These are phyloP conservation scores for Archocentrus centrarchus DNA, from an alignment of 2,113 vertebrate species.

Conservation along the genomic window DNA sequence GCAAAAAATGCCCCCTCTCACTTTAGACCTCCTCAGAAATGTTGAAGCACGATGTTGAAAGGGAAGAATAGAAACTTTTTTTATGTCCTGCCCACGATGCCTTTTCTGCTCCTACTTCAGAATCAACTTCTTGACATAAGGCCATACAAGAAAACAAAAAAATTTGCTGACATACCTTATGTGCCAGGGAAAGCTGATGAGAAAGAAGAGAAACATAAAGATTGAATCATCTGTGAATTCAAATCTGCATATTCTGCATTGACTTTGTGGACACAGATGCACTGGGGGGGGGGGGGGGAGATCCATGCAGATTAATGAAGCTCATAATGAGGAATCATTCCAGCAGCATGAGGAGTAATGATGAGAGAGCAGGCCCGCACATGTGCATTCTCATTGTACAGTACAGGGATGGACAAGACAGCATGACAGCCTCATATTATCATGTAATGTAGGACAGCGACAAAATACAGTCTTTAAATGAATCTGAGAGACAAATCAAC, in stretches of 20 bases:
- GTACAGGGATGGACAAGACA: slow-evolving; percentile 3
- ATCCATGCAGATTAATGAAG: slow-evolving; percentile 73
- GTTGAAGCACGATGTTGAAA: slow-evolving; percentile 4
- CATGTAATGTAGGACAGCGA: neutral
- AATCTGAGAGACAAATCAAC: neutral
- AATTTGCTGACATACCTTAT: slow-evolving; percentile 84
- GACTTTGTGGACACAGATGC: slow-evolving; percentile 57
- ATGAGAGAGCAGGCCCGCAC: slow-evolving; percentile 45
- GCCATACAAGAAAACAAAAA: neutral
- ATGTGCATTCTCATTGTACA: slow-evolving; percentile 26
- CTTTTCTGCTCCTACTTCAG: neutral
- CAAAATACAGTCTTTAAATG: neutral
- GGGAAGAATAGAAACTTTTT: neutral
- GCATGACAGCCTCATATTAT: neutral
- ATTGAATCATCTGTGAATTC: slow-evolving; percentile 59
- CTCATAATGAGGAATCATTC: slow-evolving; percentile 76
- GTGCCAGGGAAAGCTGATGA: slow-evolving; percentile 95
- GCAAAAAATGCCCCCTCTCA: slow-evolving; percentile 4
- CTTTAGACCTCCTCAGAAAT: slow-evolving; percentile 25
- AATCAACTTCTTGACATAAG: neutral
- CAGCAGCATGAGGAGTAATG: slow-evolving; percentile 69
- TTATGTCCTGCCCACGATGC: neutral
- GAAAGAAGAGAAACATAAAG: slow-evolving; percentile 65
- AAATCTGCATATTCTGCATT: slow-evolving; percentile 32
- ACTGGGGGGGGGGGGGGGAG: neutral